These are phyloP conservation scores for Papilio polyxenes DNA, from an alignment of 1,140 invertebrate genomes.

Conservation along the genomic window DNA sequence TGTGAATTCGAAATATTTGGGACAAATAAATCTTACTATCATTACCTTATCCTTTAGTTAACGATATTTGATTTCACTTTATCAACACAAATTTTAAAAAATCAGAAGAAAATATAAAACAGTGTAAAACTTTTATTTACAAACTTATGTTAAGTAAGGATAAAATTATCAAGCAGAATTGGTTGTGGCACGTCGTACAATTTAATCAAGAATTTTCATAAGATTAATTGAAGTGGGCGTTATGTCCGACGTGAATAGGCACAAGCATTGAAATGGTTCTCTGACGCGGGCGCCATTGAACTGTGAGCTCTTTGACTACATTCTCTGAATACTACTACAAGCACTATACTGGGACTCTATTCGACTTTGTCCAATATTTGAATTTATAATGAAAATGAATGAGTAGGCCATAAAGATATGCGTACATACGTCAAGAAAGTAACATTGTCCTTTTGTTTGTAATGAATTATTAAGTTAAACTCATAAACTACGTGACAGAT, in stretches of 20 bases:
- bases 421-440: not conserved
- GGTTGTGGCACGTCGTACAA: not conserved
- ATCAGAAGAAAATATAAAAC: no score
- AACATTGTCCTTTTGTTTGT: no score
- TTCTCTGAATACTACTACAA: not conserved
- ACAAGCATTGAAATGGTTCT: not conserved
- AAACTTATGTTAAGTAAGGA: not conserved
- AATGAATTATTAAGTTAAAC: no score
- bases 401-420: not conserved
- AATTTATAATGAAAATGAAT: not conserved
- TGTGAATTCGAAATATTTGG: no score
- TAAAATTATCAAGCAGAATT: not conserved
- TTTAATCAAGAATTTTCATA: conserved; percentile 3
- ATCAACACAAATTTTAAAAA: no score
- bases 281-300: not conserved
- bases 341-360: not conserved
- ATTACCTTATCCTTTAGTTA: no score
- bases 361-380: not conserved
- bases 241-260: not conserved
- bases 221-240: conserved; percentile 1
- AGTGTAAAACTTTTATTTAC: not conserved
- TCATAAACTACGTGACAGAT: no score
- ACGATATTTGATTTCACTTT: no score
- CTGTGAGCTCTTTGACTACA: not conserved
- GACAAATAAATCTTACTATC: no score